Base-by-base conservation (phyloP, 92 coral and sea anemone genomes). In the Pocillopora grandis region DNA sequence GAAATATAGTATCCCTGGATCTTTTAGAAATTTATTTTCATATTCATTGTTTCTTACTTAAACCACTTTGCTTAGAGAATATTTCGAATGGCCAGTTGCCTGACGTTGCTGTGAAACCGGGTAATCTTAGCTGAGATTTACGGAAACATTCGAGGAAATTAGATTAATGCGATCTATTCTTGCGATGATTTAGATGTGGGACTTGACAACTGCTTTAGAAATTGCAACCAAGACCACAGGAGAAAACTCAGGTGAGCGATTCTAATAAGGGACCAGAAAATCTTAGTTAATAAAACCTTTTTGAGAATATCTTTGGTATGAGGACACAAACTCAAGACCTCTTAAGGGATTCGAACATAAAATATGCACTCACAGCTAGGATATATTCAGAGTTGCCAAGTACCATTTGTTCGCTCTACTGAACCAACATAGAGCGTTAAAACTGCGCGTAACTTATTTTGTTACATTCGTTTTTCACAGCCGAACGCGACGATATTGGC, bases 191-290 rank as follows among this genome's bases (percentile, higher is more conserved):
- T 76, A 96, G 99, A 96, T 96, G 98, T 96, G 99, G 99, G 99
- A 96, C 68, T 83, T 96, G 70, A 94, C 99, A 33, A 92, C 99
- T 13, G 99, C 99, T 12, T 75, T 96, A 68, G 98, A 96, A 75
- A 97, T 94, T 81, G 95, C 91, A 2, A 84, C 85, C 18, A 96
- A 93, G 66, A 89, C 87, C 62, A 87, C 96, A 88, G 97, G 95
- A 87, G 86, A 84, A 69, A 70, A 27, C 10, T 36, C 85, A 81
- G 85, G 85, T 81, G 20, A 81, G 85, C 31, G 68, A 31, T 76
- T 11, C 13, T 17, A 27, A 27, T 27, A 27, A 27, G 31, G 31
- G 31, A 27, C 31, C 31, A 27, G 31, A 27, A 27, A 27, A 27
- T 27, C 31, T 27, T 27, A 27, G 31, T 27, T 27, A 27, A 27